Evolutionary conservation across 2,797 vertebrate species (phyloP).

Genomic region (Clamator glandarius): DNA sequence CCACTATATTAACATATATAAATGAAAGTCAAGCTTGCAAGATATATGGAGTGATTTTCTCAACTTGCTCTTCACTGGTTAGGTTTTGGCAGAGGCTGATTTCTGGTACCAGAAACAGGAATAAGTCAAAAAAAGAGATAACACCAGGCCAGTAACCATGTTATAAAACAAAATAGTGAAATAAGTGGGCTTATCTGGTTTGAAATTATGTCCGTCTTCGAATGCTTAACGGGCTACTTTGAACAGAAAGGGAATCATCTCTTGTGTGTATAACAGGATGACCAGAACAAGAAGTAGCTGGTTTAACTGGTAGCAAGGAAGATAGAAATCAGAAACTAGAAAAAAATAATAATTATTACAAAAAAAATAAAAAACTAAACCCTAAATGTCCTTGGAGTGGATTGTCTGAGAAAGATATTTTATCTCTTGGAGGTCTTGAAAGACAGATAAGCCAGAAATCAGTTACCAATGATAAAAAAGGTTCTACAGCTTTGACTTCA

Average conservation of each 20-base stretch:
- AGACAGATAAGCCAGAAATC: neutral
- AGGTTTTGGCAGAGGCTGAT: neutral
- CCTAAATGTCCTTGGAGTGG: neutral
- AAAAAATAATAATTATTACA: neutral
- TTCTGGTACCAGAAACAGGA: neutral
- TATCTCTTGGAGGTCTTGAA: neutral
- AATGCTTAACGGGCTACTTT: neutral
- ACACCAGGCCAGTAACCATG: neutral
- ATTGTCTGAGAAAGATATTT: neutral
- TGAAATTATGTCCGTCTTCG: neutral
- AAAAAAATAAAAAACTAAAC: too few relatives aligned
- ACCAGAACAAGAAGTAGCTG: neutral
- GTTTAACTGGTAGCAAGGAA: neutral
- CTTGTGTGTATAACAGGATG: neutral
- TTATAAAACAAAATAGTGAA: neutral
- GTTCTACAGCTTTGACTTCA: neutral
- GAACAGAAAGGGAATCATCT: neutral
- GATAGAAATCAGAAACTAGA: neutral
- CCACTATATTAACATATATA: neutral
- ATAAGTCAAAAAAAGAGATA: neutral
- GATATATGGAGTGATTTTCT: neutral
- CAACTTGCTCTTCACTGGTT: neutral
- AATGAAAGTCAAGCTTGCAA: neutral
- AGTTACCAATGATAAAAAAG: neutral
- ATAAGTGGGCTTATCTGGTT: neutral